Percentiles rank a stretch among this genome's conserved stretches.
Evolutionary conservation across 2,888 invertebrate genomes (phyloP).

Genomic region (Dusona sp.): DNA sequence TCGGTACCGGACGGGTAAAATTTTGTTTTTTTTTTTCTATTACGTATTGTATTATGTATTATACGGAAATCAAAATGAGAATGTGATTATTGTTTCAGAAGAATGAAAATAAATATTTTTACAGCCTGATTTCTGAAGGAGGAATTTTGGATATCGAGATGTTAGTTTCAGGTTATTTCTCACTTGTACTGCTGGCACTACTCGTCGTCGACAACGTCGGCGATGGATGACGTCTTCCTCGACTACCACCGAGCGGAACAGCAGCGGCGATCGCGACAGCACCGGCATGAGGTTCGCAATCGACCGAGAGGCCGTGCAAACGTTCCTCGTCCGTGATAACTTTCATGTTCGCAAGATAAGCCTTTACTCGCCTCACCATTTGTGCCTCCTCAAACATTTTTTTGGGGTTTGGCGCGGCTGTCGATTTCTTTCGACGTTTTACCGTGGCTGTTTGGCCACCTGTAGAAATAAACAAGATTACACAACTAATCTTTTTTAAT

Average conservation of each 20-base stretch:
- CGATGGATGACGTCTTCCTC: constrained; percentile 94
- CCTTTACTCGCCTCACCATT: constrained; percentile 98
- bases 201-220: constrained; percentile 97
- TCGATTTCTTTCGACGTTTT: constrained; percentile 94
- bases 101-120: background rate
- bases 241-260: constrained; percentile 87
- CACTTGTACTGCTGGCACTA: constrained; percentile 95
- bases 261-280: constrained; percentile 83
- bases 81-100: background rate
- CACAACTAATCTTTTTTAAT: background rate
- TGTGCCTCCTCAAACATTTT: constrained; percentile 99
- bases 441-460: constrained; percentile 92
- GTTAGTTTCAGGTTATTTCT: constrained; percentile 84
- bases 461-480: constrained; percentile 64
- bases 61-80: background rate
- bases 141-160: background rate
- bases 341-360: constrained; percentile 96
- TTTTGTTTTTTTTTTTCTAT: too few species aligned
- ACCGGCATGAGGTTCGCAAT: constrained; percentile 90
- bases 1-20: too few species aligned
- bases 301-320: constrained; percentile 94
- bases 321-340: constrained; percentile 96
- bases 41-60: too few species aligned
- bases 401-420: constrained; percentile 96
- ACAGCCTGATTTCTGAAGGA: background rate